A percentile compares a stretch with the other conserved stretches of the same genome.
Conservation (phyloP, 2,888 invertebrate genomes). For the Metopia argyrocephala region DNA sequence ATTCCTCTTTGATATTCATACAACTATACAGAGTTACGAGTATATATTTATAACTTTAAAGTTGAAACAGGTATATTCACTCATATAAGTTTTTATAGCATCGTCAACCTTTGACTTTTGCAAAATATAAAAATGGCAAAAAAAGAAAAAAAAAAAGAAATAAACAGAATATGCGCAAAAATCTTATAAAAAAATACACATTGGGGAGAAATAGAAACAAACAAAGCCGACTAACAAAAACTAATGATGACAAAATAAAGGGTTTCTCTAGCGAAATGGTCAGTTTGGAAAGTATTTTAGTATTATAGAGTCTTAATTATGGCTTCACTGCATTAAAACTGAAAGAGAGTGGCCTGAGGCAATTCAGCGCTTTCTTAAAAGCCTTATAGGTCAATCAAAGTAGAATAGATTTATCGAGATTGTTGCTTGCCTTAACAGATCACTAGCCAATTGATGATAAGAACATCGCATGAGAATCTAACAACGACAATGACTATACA, state of each 20-base stretch:
- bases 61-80: slow-evolving; percentile 39
- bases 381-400: too few relatives aligned
- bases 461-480: too few relatives aligned
- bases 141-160: slow-evolving; percentile 44
- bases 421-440: too few relatives aligned
- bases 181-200: slow-evolving; percentile 45
- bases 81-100: slow-evolving; percentile 39
- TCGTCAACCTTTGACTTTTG: slow-evolving; percentile 62
- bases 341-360: too few relatives aligned
- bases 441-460: too few relatives aligned
- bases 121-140: slow-evolving; percentile 41
- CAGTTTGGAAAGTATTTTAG: too few relatives aligned
- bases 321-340: too few relatives aligned
- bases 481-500: too few relatives aligned
- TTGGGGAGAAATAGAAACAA: slow-evolving; percentile 48
- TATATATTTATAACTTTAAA: not conserved
- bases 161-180: slow-evolving; percentile 65
- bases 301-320: too few relatives aligned
- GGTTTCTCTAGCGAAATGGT: not conserved
- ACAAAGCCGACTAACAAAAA: slow-evolving; percentile 28
- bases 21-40: too few relatives aligned
- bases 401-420: too few relatives aligned
- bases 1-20: not conserved
- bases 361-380: too few relatives aligned
- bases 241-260: slow-evolving; percentile 5